Conservation (phyloP, 2,113 vertebrate species). For the Cebidichthys violaceus region DNA sequence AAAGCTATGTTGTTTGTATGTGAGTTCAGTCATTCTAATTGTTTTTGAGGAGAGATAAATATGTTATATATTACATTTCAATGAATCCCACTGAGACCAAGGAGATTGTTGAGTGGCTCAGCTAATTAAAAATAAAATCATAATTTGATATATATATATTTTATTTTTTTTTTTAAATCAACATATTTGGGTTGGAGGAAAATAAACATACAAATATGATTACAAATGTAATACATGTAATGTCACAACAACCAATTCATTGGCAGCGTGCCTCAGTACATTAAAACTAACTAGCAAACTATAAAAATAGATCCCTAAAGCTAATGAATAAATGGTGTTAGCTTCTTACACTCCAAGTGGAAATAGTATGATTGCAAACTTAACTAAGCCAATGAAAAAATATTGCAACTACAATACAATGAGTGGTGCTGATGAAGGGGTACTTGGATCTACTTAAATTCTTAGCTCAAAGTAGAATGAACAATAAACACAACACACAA, state of each 20-base stretch:
- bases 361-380: background rate
- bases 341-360: background rate
- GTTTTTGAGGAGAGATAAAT: background rate
- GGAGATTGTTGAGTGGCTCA: background rate
- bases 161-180: background rate
- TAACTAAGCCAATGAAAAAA: background rate
- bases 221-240: background rate
- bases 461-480: background rate
- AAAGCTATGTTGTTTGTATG: background rate
- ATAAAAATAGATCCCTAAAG: background rate
- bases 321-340: background rate
- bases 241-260: background rate
- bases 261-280: background rate
- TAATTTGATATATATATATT: background rate
- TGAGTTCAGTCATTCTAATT: background rate
- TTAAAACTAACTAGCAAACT: background rate
- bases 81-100: background rate
- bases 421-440: background rate
- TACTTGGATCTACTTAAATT: background rate
- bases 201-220: slow-evolving; percentile 1
- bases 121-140: background rate
- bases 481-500: background rate
- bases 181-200: background rate
- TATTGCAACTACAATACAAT: background rate
- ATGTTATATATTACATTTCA: background rate